phyloP scores from a whole-genome alignment of 2,888 invertebrate genomes.

The Chymomyza procnemis region DNA sequence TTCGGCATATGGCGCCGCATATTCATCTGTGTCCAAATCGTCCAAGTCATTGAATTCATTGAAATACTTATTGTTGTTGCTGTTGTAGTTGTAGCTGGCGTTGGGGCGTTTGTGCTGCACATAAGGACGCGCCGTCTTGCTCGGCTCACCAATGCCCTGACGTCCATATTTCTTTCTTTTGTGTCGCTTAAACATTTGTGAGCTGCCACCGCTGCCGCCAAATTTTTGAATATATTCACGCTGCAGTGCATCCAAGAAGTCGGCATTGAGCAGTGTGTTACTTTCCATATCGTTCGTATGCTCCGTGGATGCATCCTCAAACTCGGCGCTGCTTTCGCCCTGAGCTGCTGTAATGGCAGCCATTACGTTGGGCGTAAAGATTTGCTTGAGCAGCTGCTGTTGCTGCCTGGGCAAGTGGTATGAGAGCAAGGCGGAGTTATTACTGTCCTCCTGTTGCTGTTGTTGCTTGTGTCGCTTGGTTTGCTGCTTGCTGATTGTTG shows the following conservation, averaged over 20 bases:
- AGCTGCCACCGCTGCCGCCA: slow-evolving; percentile 15
- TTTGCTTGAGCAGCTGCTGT: slow-evolving; percentile 61
- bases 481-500: slow-evolving; percentile 28
- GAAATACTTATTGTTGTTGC: slow-evolving; percentile 12
- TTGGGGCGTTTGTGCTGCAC: neutral
- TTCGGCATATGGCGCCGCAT: slow-evolving; percentile 22
- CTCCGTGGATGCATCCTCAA: neutral
- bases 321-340: slow-evolving; percentile 11
- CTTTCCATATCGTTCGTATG: slow-evolving; percentile 38
- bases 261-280: slow-evolving; percentile 60
- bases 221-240: slow-evolving; percentile 58
- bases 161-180: slow-evolving; percentile 47
- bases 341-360: slow-evolving; percentile 43
- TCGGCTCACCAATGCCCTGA: slow-evolving; percentile 4
- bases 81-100: slow-evolving; percentile 2
- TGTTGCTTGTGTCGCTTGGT: slow-evolving; percentile 15
- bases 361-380: slow-evolving; percentile 57
- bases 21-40: slow-evolving; percentile 22
- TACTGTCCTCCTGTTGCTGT: slow-evolving; percentile 16
- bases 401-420: neutral
- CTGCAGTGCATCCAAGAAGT: slow-evolving; percentile 70
- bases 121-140: neutral
- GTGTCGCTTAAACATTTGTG: slow-evolving; percentile 22
- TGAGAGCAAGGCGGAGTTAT: neutral
- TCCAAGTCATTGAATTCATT: slow-evolving; percentile 20